phyloP scores from a whole-genome alignment of 2,797 vertebrate genomes.

The Rallus crepitans region DNA sequence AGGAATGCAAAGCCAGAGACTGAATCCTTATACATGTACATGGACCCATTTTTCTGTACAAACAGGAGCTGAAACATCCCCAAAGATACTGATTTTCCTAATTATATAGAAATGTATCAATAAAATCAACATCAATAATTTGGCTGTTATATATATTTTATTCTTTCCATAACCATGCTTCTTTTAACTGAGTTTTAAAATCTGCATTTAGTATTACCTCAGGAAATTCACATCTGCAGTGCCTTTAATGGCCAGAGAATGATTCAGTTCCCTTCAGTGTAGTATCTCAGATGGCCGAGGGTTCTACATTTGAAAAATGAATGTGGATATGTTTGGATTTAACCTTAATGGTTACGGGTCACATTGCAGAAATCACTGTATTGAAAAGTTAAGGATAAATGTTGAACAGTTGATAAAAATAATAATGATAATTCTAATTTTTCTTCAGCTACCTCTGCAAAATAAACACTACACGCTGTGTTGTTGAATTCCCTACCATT shows the following conservation, averaged over 20 bases:
- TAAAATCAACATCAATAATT: background rate
- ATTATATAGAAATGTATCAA: background rate
- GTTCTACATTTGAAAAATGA: background rate
- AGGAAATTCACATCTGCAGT: background rate
- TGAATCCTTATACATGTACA: background rate
- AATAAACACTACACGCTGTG: background rate
- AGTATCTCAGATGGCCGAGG: background rate
- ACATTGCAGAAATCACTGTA: background rate
- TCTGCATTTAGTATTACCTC: background rate
- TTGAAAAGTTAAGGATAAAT: conserved; percentile 25
- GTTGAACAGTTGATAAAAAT: background rate
- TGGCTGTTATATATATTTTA: background rate
- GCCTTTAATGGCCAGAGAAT: background rate
- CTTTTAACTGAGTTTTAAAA: background rate
- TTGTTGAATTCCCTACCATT: background rate
- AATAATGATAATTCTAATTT: conserved; percentile 10
- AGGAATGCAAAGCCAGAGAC: background rate
- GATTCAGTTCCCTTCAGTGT: background rate
- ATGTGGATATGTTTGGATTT: conserved; percentile 16
- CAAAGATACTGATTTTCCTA: background rate
- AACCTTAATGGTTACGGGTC: background rate
- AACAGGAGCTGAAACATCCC: background rate
- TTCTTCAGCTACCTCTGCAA: conserved; percentile 21
- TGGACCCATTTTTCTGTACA: background rate
- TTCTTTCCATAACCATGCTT: background rate